Evolutionary conservation across 2,888 invertebrate genomes (phyloP), one percentile per base, ranked within the genome.

Genomic region (Drosophila robusta): DNA sequence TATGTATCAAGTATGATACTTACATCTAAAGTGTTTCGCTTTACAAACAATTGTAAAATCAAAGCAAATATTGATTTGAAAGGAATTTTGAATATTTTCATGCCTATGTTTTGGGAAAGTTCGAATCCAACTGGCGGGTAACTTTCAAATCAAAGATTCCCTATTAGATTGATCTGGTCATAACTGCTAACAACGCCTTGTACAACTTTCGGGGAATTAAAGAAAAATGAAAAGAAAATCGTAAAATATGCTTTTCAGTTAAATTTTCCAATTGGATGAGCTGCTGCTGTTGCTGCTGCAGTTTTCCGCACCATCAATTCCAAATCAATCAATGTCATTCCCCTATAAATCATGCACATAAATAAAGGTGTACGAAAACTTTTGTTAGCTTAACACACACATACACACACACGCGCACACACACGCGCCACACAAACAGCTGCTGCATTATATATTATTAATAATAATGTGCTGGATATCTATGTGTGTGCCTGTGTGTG

Each of bases 331-430:
- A 88, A 73, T 86, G 86, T 86, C 86, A 75, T 67, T 80, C 72
- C 64, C 69, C 74, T 71, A 86, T 88, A 88, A 88, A 86, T 88
- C 80, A 88, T 80, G 86, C 79, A 80, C 78, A 86, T 76, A 82
- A 78, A 82, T 76, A 76, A 82, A 85, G 69, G 71, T 66, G 71
- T 62, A 75, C 60, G 63, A 65, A 75, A 79, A 78, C 55, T 71
- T 70, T 55, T 55, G 62, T 65, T 47, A 41, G 45, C 51, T 44
- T 14, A 50, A 69, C 68, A 58, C 42, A 36, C 50, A 47, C 52
- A 60, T 26, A 42, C 14, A 51, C 9, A 51, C 9, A n/a, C 9
- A 32, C 29, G 3, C 29, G 0, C 29, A 38, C 29, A 41, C 44
- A 47, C 29, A 50, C 38, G 63, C 69, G 68, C 57, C 63, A 60